phyloP scores from a whole-genome alignment of 2,888 invertebrate species.

The Xylocampa areola region DNA sequence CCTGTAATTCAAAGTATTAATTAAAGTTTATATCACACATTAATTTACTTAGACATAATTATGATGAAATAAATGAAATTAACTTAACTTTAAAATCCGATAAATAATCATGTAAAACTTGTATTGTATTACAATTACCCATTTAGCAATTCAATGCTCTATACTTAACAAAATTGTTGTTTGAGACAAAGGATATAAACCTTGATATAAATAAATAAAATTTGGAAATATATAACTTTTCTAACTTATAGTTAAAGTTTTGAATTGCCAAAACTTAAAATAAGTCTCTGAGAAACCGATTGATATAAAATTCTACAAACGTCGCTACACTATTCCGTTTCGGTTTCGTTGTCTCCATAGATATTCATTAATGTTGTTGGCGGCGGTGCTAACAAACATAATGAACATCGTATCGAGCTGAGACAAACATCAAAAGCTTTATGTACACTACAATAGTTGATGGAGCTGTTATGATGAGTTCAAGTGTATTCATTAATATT shows the following conservation, averaged over 20 bases:
- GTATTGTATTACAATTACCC: conserved; percentile 73
- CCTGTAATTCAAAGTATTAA: conserved; percentile 77
- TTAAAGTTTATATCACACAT: conserved; percentile 84
- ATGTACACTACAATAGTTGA: conserved; percentile 71
- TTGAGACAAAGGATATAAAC: conserved; percentile 79
- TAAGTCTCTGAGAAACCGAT: conserved; percentile 84
- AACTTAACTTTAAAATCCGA: conserved; percentile 62
- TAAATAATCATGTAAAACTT: conserved; percentile 65
- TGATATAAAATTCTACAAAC: conserved; percentile 69
- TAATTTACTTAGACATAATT: conserved; percentile 77
- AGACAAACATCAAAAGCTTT: conserved; percentile 75
- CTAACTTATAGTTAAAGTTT: conserved; percentile 90
- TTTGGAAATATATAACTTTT: conserved; percentile 82
- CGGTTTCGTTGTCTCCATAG: conserved; percentile 71
- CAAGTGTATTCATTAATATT: conserved; percentile 63
- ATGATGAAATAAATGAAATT: conserved; percentile 60
- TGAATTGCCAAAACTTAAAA: conserved; percentile 89
- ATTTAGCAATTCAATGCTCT: conserved; percentile 72
- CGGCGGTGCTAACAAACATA: conserved; percentile 82
- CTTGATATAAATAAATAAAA: conserved; percentile 83
- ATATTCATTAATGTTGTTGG: conserved; percentile 84
- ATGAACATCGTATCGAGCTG: conserved; percentile 80
- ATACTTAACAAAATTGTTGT: conserved; percentile 70
- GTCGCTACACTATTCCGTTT: conserved; percentile 58
- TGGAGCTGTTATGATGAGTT: conserved; percentile 64